Base-by-base conservation (phyloP, 2,888 invertebrate species). In the Cheilosia soror region DNA sequence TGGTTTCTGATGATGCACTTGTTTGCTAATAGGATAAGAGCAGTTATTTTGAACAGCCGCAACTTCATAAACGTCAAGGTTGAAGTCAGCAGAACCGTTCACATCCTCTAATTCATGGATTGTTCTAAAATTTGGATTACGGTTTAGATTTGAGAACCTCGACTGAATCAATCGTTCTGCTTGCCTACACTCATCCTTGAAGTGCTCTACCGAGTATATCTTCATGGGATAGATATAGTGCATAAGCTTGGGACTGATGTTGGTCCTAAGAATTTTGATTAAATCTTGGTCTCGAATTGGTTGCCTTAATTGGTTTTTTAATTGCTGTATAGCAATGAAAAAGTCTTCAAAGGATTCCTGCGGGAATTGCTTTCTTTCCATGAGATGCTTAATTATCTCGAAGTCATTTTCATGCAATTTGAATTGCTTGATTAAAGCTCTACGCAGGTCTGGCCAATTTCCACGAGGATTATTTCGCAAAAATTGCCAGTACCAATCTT, bases 261-360 rank as follows among this genome's bases (percentile, higher is more conserved):
- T 55, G 2, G 15, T 55, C 13, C 55, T 29, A 2, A 55, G n/a
- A 2, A 71, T 63, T 13, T 62, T n/a, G 1, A 78, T 44, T 0
- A 78, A 29, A 2, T 78, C 49, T 4, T 25, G n/a, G 7, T 78
- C 78, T 3, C 42, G 15, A 2, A 78, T 55, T 6, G 27, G 62
- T 9, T 27, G 25, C 29, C 42, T 27, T 3, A 63, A 31, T 0
- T 69, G 77, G 11, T 49, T 58, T 33, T 29, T 55, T 4, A 66
- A 9, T 7, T 29, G 37, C 0, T n/a, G 51, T n/a, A 78, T 42
- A 0, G 69, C 20, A 5, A 27, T 27, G 15, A 69, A 55, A 37
- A 42, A 78, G 11, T 78, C 69, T 7, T 69, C 62, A 13, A 72
- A 55, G 3, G 71, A 29, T 53, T 79, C 72, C 11, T 44, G 20